Conservation (phyloP, 2,888 invertebrate species). For the Lepidochrysops patricia region DNA sequence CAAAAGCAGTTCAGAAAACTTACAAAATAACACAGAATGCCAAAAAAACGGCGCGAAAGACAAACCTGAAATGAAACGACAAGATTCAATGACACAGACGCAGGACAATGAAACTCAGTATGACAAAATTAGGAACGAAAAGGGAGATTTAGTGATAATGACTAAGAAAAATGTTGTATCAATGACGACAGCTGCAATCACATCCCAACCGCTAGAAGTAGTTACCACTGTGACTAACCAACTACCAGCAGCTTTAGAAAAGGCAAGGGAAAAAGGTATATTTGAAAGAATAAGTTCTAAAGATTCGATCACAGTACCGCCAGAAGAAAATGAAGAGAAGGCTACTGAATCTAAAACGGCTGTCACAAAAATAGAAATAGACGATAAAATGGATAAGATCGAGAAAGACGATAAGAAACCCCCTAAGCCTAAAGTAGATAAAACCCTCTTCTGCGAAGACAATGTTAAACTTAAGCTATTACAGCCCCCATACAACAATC, state of each 20-base stretch:
- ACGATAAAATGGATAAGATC: constrained; percentile 31
- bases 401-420: constrained; percentile 46
- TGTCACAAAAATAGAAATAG: constrained; percentile 30
- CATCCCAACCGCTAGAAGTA: constrained; percentile 71
- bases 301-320: constrained; percentile 59
- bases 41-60: not conserved
- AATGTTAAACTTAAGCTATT: constrained; percentile 54
- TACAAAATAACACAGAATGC: constrained; percentile 25
- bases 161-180: constrained; percentile 70
- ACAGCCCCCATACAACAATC: constrained; percentile 64
- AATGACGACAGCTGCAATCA: constrained; percentile 75
- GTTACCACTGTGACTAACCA: constrained; percentile 73
- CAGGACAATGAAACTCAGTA: constrained; percentile 68
- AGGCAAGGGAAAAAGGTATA: constrained; percentile 64
- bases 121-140: constrained; percentile 56
- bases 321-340: constrained; percentile 41
- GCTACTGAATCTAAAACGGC: not conserved
- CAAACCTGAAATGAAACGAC: constrained; percentile 17
- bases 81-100: constrained; percentile 39
- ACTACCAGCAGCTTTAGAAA: constrained; percentile 61
- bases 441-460: constrained; percentile 45
- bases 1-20: constrained; percentile 26
- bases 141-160: constrained; percentile 57
- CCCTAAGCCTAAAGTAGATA: constrained; percentile 34
- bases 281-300: constrained; percentile 63